A percentile compares a stretch with the other conserved stretches of the same genome.
Conservation (phyloP, 2,888 invertebrate genomes). For the Nebria salina region DNA sequence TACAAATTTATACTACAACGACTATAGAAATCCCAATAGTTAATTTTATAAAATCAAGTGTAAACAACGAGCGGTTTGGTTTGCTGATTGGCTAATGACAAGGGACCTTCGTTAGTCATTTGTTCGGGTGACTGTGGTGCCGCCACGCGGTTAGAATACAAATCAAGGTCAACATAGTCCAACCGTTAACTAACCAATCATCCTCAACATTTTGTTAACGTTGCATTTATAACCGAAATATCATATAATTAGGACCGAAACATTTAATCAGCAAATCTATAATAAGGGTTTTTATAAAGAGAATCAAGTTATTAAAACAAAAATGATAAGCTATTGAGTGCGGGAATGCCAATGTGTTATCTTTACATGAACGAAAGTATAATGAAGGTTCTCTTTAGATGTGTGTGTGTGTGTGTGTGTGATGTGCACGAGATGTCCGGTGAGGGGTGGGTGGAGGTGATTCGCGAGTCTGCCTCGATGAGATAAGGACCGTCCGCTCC, state of each 20-base stretch:
- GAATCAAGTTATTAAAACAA: slow-evolving; percentile 10
- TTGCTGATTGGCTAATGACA: slow-evolving; percentile 49
- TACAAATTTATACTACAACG: neutral
- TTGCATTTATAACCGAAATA: slow-evolving; percentile 16
- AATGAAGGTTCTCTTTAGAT: neutral
- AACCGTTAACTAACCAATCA: slow-evolving; percentile 38
- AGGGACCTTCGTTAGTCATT: slow-evolving; percentile 51
- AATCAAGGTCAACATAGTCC: slow-evolving; percentile 28
- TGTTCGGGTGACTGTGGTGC: slow-evolving; percentile 50
- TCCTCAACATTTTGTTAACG: slow-evolving; percentile 30
- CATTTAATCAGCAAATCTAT: neutral
- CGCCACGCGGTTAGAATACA: slow-evolving; percentile 48
- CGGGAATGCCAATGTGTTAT: slow-evolving; percentile 15
- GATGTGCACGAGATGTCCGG: neutral
- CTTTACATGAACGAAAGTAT: slow-evolving; percentile 2
- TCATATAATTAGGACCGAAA: neutral
- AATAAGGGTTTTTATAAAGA: neutral
- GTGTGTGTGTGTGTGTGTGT: slow-evolving; percentile 1
- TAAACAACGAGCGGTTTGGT: slow-evolving; percentile 32
- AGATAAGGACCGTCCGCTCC: slow-evolving; percentile 35
- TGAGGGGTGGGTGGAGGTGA: neutral
- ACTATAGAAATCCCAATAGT: slow-evolving; percentile 11
- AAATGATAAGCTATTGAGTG: neutral
- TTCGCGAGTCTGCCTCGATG: slow-evolving; percentile 24
- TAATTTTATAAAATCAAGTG: slow-evolving; percentile 45